Conservation (phyloP, 1,140 invertebrate species). For the Monomorium pharaonis region DNA sequence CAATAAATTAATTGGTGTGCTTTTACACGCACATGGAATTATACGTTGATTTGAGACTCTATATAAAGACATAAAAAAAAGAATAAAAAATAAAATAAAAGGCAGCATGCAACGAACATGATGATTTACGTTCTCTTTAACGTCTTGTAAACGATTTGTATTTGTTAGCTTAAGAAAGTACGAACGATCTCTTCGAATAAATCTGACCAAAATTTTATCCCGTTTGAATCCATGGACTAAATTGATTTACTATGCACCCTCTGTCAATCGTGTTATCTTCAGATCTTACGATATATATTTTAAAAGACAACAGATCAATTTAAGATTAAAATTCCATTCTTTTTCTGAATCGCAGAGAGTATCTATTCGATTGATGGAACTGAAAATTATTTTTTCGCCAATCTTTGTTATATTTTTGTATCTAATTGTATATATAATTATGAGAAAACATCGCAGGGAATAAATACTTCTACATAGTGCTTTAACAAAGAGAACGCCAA, state of each 20-base stretch:
- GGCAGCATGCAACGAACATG: background rate
- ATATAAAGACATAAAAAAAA: background rate
- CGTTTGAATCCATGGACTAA: background rate
- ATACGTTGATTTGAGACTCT: constrained; percentile 25
- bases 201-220: constrained; percentile 60
- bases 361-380: background rate
- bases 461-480: constrained; percentile 52
- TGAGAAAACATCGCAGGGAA: constrained; percentile 19
- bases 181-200: constrained; percentile 50
- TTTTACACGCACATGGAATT: constrained; percentile 1
- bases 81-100: background rate
- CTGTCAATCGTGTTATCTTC: background rate
- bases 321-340: background rate
- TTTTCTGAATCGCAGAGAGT: background rate
- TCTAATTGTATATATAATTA: constrained; percentile 45
- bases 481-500: constrained; percentile 13
- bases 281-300: constrained; percentile 18
- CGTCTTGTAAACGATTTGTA: constrained; percentile 43
- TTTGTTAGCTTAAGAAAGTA: constrained; percentile 32
- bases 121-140: constrained; percentile 29
- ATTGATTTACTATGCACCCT: constrained; percentile 4
- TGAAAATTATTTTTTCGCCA: background rate
- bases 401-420: constrained; percentile 31
- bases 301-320: constrained; percentile 2
- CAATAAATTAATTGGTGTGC: constrained; percentile 10